phyloP scores from a whole-genome alignment of 2,888 invertebrate genomes.

The Apodemia zela region DNA sequence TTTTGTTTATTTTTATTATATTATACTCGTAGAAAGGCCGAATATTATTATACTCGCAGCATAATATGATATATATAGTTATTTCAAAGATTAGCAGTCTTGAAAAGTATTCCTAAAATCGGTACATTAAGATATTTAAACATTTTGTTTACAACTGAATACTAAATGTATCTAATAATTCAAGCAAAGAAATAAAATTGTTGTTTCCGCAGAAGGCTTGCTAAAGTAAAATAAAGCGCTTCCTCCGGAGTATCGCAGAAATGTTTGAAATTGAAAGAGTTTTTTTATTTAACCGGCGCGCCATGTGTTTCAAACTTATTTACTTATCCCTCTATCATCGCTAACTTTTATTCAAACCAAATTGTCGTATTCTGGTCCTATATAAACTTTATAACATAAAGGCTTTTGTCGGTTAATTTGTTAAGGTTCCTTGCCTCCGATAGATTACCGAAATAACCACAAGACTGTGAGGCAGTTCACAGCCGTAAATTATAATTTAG shows the following conservation, averaged over 20 bases:
- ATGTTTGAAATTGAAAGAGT: constrained; percentile 21
- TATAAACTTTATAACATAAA: not conserved
- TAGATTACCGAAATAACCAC: too few relatives aligned
- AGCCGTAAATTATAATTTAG: too few relatives aligned
- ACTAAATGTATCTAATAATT: not conserved
- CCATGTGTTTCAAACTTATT: constrained; percentile 22
- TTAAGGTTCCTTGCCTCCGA: too few relatives aligned
- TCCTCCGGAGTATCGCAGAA: constrained; percentile 21
- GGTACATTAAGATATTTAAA: too few relatives aligned
- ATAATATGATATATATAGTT: too few relatives aligned
- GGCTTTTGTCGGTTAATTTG: not conserved
- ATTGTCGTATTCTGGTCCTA: not conserved
- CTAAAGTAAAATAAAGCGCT: constrained; percentile 18
- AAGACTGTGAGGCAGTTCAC: too few relatives aligned
- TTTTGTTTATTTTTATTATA: too few relatives aligned
- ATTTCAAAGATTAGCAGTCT: too few relatives aligned
- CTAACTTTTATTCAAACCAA: constrained; percentile 16
- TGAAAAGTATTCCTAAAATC: too few relatives aligned
- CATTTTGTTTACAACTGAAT: not conserved
- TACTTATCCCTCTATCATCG: constrained; percentile 20
- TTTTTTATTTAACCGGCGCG: constrained; percentile 21
- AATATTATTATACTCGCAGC: too few relatives aligned
- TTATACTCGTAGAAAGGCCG: too few relatives aligned
- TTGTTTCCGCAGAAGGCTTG: constrained; percentile 7
- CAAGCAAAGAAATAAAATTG: not conserved